Conservation (phyloP, 64 coral and sea anemone species). For the Pocillopora damicornis region DNA sequence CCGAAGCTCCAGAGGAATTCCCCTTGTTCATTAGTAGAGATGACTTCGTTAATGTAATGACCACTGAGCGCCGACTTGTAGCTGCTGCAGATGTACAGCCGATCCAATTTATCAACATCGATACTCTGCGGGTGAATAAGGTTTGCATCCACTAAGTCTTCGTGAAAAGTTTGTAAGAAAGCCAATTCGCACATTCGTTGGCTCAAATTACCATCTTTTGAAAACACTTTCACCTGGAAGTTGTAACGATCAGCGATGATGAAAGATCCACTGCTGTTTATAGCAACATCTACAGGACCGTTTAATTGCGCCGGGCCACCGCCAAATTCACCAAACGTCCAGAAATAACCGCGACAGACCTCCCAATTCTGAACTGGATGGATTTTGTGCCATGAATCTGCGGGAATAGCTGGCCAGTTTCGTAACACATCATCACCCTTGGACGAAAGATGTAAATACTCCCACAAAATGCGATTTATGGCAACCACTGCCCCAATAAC, state of each 20-base stretch:
- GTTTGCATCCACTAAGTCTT: constrained; percentile 32
- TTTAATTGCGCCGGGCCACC: constrained; percentile 27
- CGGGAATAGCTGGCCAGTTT: constrained; percentile 58
- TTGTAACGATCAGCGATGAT: constrained; percentile 49
- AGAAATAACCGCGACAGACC: constrained; percentile 54
- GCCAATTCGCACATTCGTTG: constrained; percentile 47
- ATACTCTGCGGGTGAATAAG: constrained; percentile 60
- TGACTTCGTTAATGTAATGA: constrained; percentile 66
- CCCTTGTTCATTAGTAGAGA: constrained; percentile 40
- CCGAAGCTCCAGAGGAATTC: constrained; percentile 64
- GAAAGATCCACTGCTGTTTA: constrained; percentile 61
- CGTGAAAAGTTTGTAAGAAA: constrained; percentile 41
- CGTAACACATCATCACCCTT: constrained; percentile 61
- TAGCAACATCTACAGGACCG: constrained; percentile 58
- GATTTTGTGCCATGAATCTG: constrained; percentile 48
- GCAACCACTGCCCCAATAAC: constrained; percentile 45
- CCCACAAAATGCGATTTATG: constrained; percentile 66
- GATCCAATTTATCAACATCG: constrained; percentile 38
- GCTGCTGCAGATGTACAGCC: constrained; percentile 52
- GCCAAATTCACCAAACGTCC: constrained; percentile 54
- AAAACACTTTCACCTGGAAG: constrained; percentile 59
- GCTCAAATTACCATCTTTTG: constrained; percentile 43
- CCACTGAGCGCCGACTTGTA: constrained; percentile 39
- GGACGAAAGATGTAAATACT: constrained; percentile 44
- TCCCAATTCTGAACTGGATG: constrained; percentile 63